Conservation (phyloP, 2,888 invertebrate genomes). For the Cylindroiulus punctatus region DNA sequence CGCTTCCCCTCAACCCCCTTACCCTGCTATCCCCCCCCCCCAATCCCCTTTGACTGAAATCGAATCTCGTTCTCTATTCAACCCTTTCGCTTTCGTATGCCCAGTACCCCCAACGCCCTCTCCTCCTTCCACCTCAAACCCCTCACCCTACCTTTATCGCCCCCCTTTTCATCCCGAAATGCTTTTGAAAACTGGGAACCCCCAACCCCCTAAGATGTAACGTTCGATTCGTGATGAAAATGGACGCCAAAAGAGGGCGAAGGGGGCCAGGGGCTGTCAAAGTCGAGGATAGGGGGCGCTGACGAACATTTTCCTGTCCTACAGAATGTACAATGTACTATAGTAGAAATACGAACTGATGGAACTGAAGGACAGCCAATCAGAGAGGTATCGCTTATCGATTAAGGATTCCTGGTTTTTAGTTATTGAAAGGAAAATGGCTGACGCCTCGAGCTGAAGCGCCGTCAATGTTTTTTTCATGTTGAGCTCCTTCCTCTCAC, state of each 20-base stretch:
- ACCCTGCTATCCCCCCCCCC: background rate
- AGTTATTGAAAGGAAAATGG: no score
- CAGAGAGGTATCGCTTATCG: no score
- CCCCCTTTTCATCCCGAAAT: background rate
- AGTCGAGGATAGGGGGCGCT: background rate
- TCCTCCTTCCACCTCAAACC: background rate
- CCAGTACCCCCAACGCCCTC: background rate
- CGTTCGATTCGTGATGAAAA: slow-evolving; percentile 18
- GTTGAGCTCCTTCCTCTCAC: no score
- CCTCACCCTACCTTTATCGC: slow-evolving; percentile 32
- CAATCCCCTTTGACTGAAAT: slow-evolving; percentile 7
- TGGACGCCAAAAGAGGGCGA: background rate
- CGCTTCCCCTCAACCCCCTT: background rate
- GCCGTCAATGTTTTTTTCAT: no score
- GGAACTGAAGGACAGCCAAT: no score
- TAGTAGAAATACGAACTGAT: no score
- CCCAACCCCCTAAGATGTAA: background rate
- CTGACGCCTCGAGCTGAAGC: no score
- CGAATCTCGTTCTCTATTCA: slow-evolving; percentile 13
- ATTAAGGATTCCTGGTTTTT: no score
- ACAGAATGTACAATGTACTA: no score
- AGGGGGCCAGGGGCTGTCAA: background rate
- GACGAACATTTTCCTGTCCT: no score
- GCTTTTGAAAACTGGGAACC: background rate
- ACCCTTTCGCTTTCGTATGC: slow-evolving; percentile 4